A percentile compares a stretch with the other conserved stretches of the same genome.
phyloP scores from a whole-genome alignment of 2,888 invertebrate genomes.

The Eretmocerus hayati region DNA sequence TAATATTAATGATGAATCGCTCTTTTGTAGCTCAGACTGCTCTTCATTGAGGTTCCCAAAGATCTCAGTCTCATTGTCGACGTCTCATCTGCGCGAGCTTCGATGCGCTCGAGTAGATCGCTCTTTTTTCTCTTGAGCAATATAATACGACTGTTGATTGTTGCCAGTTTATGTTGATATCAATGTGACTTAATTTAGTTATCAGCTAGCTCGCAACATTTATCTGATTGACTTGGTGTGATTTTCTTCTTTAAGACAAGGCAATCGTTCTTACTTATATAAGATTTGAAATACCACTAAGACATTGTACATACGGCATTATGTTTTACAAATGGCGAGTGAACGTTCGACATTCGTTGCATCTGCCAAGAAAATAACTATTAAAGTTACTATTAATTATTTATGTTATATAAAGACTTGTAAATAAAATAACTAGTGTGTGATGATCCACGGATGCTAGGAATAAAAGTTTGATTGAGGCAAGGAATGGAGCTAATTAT shows the following conservation, averaged over 20 bases:
- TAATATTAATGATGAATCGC: no score
- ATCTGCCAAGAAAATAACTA: conserved; percentile 20
- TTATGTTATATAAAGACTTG: conserved; percentile 20
- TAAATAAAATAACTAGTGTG: conserved; percentile 20
- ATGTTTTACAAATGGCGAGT: conserved; percentile 14
- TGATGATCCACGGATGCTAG: no score
- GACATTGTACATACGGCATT: conserved; percentile 34
- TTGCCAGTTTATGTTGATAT: conserved; percentile 44
- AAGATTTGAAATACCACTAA: conserved; percentile 34
- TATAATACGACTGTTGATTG: conserved; percentile 43
- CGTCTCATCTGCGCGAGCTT: no score
- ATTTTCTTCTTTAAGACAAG: conserved; percentile 41
- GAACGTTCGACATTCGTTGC: conserved; percentile 14
- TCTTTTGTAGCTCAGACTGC: no score
- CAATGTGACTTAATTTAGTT: conserved; percentile 29
- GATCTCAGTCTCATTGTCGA: no score
- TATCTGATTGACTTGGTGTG: conserved; percentile 38
- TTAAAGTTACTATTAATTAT: conserved; percentile 19
- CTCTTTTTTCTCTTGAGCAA: conserved; percentile 10
- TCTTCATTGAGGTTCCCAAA: no score
- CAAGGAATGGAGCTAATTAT: not conserved
- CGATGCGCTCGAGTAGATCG: no score
- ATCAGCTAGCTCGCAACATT: no score
- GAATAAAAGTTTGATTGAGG: conserved; percentile 2
- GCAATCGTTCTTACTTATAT: conserved; percentile 44